Evolutionary conservation across 2,888 invertebrate species (phyloP), one percentile per base, ranked within the genome.

Genomic region (Bellardia pandia): DNA sequence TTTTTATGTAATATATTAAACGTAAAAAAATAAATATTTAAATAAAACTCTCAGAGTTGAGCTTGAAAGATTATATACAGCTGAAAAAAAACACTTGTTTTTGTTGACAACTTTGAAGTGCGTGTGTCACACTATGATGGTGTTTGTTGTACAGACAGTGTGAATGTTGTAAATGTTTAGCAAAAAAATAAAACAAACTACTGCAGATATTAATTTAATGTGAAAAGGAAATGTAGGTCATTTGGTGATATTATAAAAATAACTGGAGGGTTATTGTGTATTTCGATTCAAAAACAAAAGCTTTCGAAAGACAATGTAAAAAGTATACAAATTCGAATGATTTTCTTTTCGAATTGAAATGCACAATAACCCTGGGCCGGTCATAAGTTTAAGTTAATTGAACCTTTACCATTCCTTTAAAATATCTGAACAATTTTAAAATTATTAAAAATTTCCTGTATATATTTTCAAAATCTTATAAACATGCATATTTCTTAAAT

Each of bases 121-220:
- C 23, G 23, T 56, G 56, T 58, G 23, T 58, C 30, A 58, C 30
- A 58, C 11, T 13, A 51, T 4, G n/a, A 51, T 4, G n/a, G 51
- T 51, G 51, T 51, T 51, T 51, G 11, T 58, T 58, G 33, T 33
- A 58, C 33, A 33, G 58, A 58, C 58, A 58, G 58, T 30, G 58
- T 58, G 5, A 58, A 58, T 58, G 58, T 11, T 1, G 23, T 30
- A 30, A n/a, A n/a, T n/a, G n/a, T n/a, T n/a, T n/a, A n/a, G 23
- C 11, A 23, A 16, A 2, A 16, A 53, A 53, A 53, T 2, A 23
- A 58, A 58, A 58, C 2, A 8, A 58, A 58, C 9, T 8, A 30
- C 13, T 4, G 3, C 30, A 30, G 11, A 30, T 13, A 30, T 13
- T 13, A 13, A 9, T 56, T 56, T 56, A 9, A 56, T 23, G 1